Evolutionary conservation across 2,797 vertebrate species (phyloP).

Genomic region (Sebastes iracundus): DNA sequence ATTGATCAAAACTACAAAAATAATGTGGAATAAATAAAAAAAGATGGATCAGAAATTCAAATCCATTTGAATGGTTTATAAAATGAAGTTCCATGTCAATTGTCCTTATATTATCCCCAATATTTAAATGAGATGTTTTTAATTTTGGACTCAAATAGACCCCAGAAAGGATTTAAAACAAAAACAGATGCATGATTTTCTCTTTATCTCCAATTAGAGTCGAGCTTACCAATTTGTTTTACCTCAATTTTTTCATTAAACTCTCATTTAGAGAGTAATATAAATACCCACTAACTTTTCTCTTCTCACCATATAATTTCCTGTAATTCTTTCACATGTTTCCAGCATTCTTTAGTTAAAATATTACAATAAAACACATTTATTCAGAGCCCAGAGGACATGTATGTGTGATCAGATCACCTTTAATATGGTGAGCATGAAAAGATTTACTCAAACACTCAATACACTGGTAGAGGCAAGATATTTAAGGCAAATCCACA

Average conservation of each 20-base stretch:
- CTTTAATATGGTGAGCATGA: slow-evolving; percentile 76
- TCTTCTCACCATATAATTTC: neutral
- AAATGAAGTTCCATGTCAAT: neutral
- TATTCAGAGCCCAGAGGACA: neutral
- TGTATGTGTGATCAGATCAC: slow-evolving; percentile 51
- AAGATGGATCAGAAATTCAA: neutral
- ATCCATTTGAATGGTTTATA: neutral
- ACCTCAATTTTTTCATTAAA: neutral
- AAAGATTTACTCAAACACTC: slow-evolving; percentile 63
- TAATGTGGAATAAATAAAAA: neutral
- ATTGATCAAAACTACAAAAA: neutral
- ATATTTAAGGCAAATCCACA: slow-evolving; percentile 59
- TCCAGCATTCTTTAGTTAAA: neutral
- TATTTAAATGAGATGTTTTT: too few relatives aligned
- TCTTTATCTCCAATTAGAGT: neutral
- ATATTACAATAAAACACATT: neutral
- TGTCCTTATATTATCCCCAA: neutral
- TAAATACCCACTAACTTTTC: neutral
- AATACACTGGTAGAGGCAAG: slow-evolving; percentile 60
- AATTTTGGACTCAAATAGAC: neutral
- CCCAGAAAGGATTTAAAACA: neutral
- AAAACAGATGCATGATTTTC: neutral
- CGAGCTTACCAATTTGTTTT: neutral
- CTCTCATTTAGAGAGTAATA: neutral
- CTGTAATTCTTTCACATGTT: neutral